Evolutionary conservation across 64 coral and sea anemone species (phyloP).

Genomic region (Catalaphyllia jardinei): DNA sequence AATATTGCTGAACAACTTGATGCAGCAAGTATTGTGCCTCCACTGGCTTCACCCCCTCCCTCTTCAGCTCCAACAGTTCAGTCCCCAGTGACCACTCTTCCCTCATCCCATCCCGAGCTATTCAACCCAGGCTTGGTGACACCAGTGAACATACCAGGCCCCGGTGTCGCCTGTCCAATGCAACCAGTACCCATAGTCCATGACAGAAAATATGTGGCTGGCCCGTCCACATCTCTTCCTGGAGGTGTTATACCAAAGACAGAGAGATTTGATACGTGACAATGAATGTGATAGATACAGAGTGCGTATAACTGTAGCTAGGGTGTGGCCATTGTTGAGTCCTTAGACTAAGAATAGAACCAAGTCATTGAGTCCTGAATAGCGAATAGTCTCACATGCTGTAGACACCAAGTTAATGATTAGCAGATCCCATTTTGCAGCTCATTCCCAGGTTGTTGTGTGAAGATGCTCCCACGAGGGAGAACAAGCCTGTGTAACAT

Average conservation of each 20-base stretch:
- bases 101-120: conserved; percentile 41
- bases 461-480: too few species aligned
- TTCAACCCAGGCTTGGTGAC: conserved; percentile 3
- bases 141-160: background rate
- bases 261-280: conserved; percentile 77
- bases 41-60: conserved; percentile 47
- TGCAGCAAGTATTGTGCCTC: conserved; percentile 61
- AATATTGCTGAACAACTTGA: conserved; percentile 92
- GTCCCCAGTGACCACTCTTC: conserved; percentile 57
- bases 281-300: background rate
- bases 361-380: too few species aligned
- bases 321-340: background rate
- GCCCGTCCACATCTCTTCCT: conserved; percentile 31
- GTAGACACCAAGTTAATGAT: too few species aligned
- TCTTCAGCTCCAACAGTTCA: conserved; percentile 36
- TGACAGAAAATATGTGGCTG: conserved; percentile 40
- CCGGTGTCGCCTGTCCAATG: background rate
- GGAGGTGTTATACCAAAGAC: conserved; percentile 53
- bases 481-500: too few species aligned
- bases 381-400: too few species aligned
- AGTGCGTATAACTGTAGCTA: background rate
- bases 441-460: too few species aligned
- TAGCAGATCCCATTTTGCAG: too few species aligned
- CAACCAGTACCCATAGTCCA: conserved; percentile 16
- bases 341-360: too few species aligned